Base-by-base conservation (phyloP, 2,113 vertebrate genomes). In the Macrotus californicus region DNA sequence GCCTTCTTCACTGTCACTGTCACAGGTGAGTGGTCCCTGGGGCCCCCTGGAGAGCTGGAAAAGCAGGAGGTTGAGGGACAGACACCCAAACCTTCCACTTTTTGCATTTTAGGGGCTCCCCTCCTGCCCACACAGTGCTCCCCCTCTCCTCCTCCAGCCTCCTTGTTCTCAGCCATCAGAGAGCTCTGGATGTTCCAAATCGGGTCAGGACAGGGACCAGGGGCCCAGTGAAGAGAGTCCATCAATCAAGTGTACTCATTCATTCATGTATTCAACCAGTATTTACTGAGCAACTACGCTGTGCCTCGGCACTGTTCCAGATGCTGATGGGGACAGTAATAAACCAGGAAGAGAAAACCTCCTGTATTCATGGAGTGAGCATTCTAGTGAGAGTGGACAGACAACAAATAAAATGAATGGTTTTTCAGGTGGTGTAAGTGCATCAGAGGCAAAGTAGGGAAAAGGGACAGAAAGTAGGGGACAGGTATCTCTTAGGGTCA, bases 1-100 rank as follows among this genome's bases (percentile, higher is more conserved):
- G 98, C 99, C 96, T 99, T 99, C 69, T 99, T 99, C 97, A 99
- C 98, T 14, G 98, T 99, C 86, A 99, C 98, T 0, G 98, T 99
- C 98, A 98, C 99, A 99, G 99, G 99, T 99, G 67, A 19, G 98
- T 94, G 50, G 24, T 77, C 77, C 36, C 22, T 21, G 67, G 66
- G 59, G 36, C 46, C 19, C 41, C 24, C 34, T 7, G 4, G 39
- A 31, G 54, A 93, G n/a, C 61, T 12, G 59, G 29, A 46, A 9
- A 87, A 36, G 43, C 34, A 34, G 70, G 75, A 18, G 48, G 41
- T 39, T 59, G 16, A 69, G 39, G 39, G 64, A 56, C 54, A 36
- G 39, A 21, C 70, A 39, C 29, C 85, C 50, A 59, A 4, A n/a
- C 34, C 1, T 13, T 48, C 76, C 29, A 31, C 41, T 69, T 67